Evolutionary conservation across 2,888 invertebrate species (phyloP).

Genomic region (Oscheius sp.): DNA sequence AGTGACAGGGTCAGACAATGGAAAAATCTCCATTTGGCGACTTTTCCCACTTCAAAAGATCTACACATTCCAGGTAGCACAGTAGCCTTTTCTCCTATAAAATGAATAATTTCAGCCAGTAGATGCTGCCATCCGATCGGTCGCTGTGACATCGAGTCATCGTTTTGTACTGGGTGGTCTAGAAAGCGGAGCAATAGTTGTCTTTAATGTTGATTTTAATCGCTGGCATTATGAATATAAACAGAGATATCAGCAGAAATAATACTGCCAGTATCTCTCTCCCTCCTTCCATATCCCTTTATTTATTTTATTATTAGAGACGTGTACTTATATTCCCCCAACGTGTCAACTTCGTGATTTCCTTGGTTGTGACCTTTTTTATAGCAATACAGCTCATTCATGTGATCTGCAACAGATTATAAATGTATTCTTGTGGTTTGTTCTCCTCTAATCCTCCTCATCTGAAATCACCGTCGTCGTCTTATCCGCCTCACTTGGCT

Average conservation of each 20-base stretch:
- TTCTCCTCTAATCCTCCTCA: neutral
- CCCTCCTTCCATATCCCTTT: conserved; percentile 15
- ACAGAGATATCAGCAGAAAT: conserved; percentile 53
- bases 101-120: conserved; percentile 58
- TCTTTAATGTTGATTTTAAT: conserved; percentile 99
- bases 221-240: conserved; percentile 76
- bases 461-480: no score
- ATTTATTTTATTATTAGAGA: neutral
- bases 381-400: conserved; percentile 21
- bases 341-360: conserved; percentile 28
- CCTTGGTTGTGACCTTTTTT: conserved; percentile 11
- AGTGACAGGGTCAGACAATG: conserved; percentile 95
- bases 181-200: conserved; percentile 95
- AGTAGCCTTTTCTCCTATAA: neutral
- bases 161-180: conserved; percentile 96
- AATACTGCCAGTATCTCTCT: neutral
- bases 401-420: conserved; percentile 2
- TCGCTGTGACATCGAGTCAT: conserved; percentile 97
- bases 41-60: conserved; percentile 95
- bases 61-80: conserved; percentile 87
- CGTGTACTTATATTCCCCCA: conserved; percentile 13
- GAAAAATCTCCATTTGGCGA: conserved; percentile 97
- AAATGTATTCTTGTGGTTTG: neutral
- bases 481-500: no score
- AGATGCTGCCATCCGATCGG: conserved; percentile 77